Conservation (phyloP, 2,888 invertebrate species). For the Caenorhabditis sp. region DNA sequence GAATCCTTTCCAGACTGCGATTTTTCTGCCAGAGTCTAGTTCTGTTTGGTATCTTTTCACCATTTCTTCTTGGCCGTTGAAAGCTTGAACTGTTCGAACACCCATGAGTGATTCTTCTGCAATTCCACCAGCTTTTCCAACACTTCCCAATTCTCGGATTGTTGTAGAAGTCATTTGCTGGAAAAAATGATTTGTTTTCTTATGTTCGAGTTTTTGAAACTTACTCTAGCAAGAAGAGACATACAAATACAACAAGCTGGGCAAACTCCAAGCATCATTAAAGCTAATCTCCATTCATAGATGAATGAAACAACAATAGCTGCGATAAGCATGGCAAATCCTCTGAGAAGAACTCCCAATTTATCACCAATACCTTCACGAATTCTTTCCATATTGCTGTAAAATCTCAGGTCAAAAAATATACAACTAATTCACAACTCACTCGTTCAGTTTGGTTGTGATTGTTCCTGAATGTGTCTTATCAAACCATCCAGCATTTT, state of each 20-base stretch:
- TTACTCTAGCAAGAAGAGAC: constrained; percentile 57
- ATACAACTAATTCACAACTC: constrained; percentile 13
- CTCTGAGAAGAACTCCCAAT: constrained; percentile 59
- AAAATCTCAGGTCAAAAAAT: no score
- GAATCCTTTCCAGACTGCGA: constrained; percentile 54
- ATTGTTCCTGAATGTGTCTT: constrained; percentile 59
- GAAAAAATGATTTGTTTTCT: constrained; percentile 5
- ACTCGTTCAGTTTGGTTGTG: constrained; percentile 61
- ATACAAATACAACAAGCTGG: constrained; percentile 58
- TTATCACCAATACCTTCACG: constrained; percentile 65
- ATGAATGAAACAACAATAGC: constrained; percentile 52
- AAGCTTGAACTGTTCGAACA: constrained; percentile 61
- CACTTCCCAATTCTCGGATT: constrained; percentile 45
- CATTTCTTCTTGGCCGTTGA: constrained; percentile 63
- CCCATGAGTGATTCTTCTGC: constrained; percentile 62
- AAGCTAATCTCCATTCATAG: constrained; percentile 61
- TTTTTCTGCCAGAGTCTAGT: constrained; percentile 45
- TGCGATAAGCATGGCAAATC: constrained; percentile 54
- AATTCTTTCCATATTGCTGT: constrained; percentile 38
- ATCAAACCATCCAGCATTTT: constrained; percentile 66
- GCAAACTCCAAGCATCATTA: constrained; percentile 60
- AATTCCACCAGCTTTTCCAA: constrained; percentile 59
- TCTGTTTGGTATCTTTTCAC: constrained; percentile 38
- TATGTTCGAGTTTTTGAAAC: neutral
- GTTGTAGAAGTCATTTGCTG: constrained; percentile 56